A percentile compares a stretch with the other conserved stretches of the same genome.
These are phyloP conservation scores for Lycaena phlaeas DNA, from an alignment of 2,888 invertebrate species.

Conservation along the genomic window DNA sequence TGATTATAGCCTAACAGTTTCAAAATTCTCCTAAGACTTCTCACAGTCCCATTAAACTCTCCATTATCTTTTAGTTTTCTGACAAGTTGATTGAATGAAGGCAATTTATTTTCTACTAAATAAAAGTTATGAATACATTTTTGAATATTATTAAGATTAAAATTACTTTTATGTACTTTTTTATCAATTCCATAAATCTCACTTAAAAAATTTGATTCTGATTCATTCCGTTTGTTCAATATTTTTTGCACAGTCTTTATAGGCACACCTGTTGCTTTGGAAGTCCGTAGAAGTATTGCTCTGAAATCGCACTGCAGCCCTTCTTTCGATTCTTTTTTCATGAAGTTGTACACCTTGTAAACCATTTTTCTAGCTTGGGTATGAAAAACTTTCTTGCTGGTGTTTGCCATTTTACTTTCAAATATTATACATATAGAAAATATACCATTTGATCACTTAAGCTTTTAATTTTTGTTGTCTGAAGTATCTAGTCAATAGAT, in stretches of 20 bases:
- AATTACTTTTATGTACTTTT: not conserved
- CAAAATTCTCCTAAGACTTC: not conserved
- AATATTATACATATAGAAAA: too few relatives aligned
- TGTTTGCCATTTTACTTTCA: too few relatives aligned
- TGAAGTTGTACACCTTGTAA: too few relatives aligned
- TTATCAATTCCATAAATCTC: too few relatives aligned
- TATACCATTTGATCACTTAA: too few relatives aligned
- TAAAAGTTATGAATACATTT: not conserved
- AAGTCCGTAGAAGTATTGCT: not conserved
- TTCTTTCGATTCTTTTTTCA: not conserved
- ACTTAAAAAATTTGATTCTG: too few relatives aligned
- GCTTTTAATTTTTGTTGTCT: too few relatives aligned
- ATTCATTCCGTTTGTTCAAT: not conserved
- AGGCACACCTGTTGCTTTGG: not conserved
- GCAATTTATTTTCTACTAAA: not conserved
- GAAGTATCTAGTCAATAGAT: too few relatives aligned
- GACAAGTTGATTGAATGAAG: not conserved
- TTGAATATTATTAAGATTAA: too few relatives aligned
- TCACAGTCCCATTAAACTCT: not conserved
- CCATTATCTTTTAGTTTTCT: not conserved
- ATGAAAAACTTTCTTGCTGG: too few relatives aligned
- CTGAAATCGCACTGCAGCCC: not conserved
- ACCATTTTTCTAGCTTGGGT: too few relatives aligned
- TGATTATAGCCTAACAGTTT: not conserved
- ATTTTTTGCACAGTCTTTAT: not conserved